Conservation (phyloP, 2,888 invertebrate species). For the Temnothorax rugatulus region DNA sequence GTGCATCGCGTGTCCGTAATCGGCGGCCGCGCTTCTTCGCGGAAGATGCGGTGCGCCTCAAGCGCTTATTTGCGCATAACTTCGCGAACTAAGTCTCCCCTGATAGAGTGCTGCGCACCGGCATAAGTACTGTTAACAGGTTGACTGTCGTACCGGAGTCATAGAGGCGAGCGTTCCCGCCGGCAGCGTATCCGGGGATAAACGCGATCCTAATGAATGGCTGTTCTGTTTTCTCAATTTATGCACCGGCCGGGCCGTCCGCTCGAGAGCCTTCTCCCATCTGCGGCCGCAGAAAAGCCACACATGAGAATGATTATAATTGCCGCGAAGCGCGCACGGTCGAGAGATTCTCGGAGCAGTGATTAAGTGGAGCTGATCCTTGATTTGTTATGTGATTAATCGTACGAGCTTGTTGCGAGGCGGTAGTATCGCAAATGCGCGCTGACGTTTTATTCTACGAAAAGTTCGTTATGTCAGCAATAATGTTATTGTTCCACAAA, state of each 20-base stretch:
- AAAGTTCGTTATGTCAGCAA: neutral
- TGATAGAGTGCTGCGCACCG: slow-evolving; percentile 35
- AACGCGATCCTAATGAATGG: slow-evolving; percentile 52
- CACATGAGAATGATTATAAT: slow-evolving; percentile 56
- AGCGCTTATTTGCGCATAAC: slow-evolving; percentile 78
- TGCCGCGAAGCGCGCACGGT: slow-evolving; percentile 23
- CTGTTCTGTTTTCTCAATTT: slow-evolving; percentile 59
- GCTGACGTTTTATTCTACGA: neutral
- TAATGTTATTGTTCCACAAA: neutral
- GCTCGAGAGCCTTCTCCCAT: slow-evolving; percentile 15
- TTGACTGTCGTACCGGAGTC: slow-evolving; percentile 51
- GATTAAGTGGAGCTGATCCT: slow-evolving; percentile 53
- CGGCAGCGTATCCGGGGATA: slow-evolving; percentile 49
- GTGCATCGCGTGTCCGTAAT: slow-evolving; percentile 82
- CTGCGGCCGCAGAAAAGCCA: slow-evolving; percentile 42
- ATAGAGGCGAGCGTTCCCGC: slow-evolving; percentile 32
- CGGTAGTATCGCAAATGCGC: slow-evolving; percentile 12
- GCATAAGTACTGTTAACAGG: slow-evolving; percentile 58
- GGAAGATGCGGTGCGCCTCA: slow-evolving; percentile 70
- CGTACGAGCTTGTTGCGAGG: slow-evolving; percentile 15
- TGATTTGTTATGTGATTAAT: slow-evolving; percentile 46
- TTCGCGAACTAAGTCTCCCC: slow-evolving; percentile 62
- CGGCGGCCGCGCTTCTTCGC: slow-evolving; percentile 75
- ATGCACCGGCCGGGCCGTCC: slow-evolving; percentile 35
- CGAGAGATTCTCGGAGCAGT: slow-evolving; percentile 17